phyloP scores from a whole-genome alignment of 2,113 vertebrate genomes.

The Myocastor coypus region DNA sequence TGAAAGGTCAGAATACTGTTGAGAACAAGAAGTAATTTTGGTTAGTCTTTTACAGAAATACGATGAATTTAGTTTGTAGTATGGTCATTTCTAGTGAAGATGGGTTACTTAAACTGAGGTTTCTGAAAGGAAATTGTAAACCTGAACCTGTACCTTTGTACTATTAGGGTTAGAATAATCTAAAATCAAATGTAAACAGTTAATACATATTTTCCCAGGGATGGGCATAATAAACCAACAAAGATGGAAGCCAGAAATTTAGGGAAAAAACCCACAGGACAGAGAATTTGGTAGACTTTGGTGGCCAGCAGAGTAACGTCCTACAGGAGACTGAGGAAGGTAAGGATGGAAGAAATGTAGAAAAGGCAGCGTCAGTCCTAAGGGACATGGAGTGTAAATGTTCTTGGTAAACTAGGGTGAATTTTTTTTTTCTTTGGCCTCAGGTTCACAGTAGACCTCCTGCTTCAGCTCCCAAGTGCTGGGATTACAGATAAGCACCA shows the following conservation, averaged over 20 bases:
- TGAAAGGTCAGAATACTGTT: not conserved
- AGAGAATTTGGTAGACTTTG: not conserved
- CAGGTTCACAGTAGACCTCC: too few relatives aligned
- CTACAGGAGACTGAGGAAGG: not conserved
- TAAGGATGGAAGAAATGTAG: not conserved
- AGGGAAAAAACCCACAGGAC: not conserved
- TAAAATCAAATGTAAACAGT: not conserved
- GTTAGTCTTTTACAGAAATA: conserved; percentile 16
- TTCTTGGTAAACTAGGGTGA: not conserved
- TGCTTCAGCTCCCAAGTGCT: not conserved
- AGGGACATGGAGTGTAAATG: not conserved
- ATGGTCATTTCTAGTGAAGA: not conserved
- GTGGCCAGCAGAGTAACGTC: not conserved
- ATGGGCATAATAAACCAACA: not conserved
- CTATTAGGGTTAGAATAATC: not conserved
- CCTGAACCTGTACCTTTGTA: not conserved
- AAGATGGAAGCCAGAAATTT: not conserved
- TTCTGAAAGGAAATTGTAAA: conserved; percentile 4
- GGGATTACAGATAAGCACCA: not conserved
- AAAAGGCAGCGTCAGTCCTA: not conserved
- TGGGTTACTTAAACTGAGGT: not conserved
- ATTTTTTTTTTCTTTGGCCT: not conserved
- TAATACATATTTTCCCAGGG: not conserved
- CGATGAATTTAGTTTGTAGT: conserved; percentile 3
- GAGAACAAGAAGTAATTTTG: not conserved